phyloP scores from a whole-genome alignment of 2,888 invertebrate species.

The Chrysodeixis includens region DNA sequence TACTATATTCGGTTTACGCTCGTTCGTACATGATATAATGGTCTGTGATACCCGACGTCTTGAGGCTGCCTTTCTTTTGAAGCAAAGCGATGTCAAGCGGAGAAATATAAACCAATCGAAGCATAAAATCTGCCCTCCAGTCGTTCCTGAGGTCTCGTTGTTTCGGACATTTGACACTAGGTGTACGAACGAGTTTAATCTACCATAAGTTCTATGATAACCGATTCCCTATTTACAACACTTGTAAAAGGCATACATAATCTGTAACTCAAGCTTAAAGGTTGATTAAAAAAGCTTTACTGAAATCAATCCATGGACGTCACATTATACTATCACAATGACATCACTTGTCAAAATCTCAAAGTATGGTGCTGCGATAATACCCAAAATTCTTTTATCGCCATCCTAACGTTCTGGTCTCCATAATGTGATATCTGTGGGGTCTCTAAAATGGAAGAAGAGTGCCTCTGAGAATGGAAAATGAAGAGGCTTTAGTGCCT shows the following conservation, averaged over 20 bases:
- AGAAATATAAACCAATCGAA: no score
- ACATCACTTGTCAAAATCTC: slow-evolving; percentile 2
- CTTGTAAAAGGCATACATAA: not conserved
- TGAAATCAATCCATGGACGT: not conserved
- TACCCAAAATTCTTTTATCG: not conserved
- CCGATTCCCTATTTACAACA: not conserved
- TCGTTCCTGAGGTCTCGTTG: no score
- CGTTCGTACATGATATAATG: no score
- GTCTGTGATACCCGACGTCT: no score
- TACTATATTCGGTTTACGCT: not conserved
- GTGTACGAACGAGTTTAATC: not conserved
- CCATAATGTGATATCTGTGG: not conserved
- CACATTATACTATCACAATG: not conserved
- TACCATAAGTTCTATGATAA: not conserved
- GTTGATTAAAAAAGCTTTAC: not conserved
- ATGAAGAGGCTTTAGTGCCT: no score
- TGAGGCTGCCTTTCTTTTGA: no score
- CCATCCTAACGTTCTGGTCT: not conserved
- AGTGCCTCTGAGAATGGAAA: no score
- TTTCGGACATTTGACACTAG: no score
- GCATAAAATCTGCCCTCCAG: no score
- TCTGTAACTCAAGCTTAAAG: not conserved
- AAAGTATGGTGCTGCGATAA: not conserved
- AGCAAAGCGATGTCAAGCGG: no score
- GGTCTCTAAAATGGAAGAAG: no score